These are phyloP conservation scores for Cephus rjabovi DNA, from an alignment of 2,888 invertebrate genomes.

Conservation along the genomic window DNA sequence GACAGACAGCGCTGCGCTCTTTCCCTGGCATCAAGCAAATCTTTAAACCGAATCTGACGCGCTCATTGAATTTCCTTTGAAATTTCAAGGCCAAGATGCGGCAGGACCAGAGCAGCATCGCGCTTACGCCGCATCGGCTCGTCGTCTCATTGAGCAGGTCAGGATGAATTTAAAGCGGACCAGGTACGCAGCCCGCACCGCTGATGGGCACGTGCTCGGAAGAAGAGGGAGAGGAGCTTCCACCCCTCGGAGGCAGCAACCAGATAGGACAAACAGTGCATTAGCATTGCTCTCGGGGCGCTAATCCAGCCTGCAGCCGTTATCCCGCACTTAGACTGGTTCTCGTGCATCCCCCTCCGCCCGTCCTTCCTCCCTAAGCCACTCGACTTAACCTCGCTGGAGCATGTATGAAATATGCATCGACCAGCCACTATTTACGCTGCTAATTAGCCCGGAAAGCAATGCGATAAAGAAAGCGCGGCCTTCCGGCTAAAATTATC, in stretches of 20 bases:
- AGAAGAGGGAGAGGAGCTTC: background rate
- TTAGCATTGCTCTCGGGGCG: slow-evolving; percentile 39
- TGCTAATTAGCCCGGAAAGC: slow-evolving; percentile 11
- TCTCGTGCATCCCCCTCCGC: background rate
- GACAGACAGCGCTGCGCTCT: too few relatives aligned
- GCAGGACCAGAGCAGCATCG: too few relatives aligned
- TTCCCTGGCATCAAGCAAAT: too few relatives aligned
- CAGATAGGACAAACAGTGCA: slow-evolving; percentile 23
- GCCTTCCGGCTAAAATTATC: too few relatives aligned
- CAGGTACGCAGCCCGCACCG: background rate
- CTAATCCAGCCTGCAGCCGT: slow-evolving; percentile 46
- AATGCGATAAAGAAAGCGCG: background rate
- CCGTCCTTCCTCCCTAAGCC: background rate
- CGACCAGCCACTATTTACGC: slow-evolving; percentile 4
- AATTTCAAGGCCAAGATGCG: too few relatives aligned
- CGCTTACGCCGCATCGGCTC: too few relatives aligned
- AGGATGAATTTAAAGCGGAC: background rate
- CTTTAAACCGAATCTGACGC: too few relatives aligned
- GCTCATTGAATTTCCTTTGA: too few relatives aligned
- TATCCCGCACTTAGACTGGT: slow-evolving; percentile 38
- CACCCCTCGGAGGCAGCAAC: background rate
- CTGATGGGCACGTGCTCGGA: background rate
- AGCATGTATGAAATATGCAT: slow-evolving; percentile 10
- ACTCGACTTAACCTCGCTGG: slow-evolving; percentile 4
- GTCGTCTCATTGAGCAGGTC: too few relatives aligned